A percentile compares a stretch with the other conserved stretches of the same genome.
Conservation (phyloP, 2,113 vertebrate genomes). For the Tachycineta bicolor region DNA sequence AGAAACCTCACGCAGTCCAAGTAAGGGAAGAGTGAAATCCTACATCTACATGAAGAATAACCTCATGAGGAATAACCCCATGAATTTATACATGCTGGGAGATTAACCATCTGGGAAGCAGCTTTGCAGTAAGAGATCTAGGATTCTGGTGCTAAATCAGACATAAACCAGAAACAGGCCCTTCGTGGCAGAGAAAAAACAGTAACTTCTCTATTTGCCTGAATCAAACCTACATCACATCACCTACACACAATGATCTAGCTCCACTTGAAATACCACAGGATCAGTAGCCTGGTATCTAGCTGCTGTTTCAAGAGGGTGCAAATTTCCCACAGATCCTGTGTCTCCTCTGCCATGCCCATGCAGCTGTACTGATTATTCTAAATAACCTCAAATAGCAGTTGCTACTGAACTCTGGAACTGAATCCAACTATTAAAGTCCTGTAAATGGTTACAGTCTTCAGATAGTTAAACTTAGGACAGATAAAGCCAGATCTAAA, state of each 20-base stretch:
- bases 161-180: not conserved
- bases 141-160: not conserved
- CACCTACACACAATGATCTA: not conserved
- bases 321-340: not conserved
- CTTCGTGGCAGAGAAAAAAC: not conserved
- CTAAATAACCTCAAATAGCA: not conserved
- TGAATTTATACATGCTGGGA: accelerated
- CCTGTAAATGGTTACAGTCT: not conserved
- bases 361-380: not conserved
- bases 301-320: not conserved
- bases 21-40: not conserved
- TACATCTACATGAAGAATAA: not conserved
- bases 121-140: not conserved
- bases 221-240: not conserved
- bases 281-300: not conserved
- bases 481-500: not conserved
- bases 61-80: not conserved
- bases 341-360: not conserved
- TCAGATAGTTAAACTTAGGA: not conserved
- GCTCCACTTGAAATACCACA: not conserved
- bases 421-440: not conserved
- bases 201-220: not conserved
- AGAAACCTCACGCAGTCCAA: not conserved
- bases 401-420: not conserved
- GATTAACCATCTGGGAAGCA: not conserved